These are phyloP conservation scores for Brotula barbata DNA, from an alignment of 2,797 vertebrate genomes.

Conservation along the genomic window DNA sequence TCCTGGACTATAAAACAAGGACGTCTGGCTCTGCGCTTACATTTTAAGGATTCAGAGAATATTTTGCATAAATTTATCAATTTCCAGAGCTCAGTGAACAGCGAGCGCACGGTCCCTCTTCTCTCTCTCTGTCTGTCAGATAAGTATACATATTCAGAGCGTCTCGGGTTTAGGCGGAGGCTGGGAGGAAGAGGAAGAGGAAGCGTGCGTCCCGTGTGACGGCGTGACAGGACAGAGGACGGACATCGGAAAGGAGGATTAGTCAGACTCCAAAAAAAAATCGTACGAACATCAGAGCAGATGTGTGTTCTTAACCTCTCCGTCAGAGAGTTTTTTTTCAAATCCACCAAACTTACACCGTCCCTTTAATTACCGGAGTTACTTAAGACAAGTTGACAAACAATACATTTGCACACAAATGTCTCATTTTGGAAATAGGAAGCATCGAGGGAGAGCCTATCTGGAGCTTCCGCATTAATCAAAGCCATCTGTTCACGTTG, in stretches of 20 bases:
- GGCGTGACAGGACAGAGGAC: slow-evolving; percentile 22
- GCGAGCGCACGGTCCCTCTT: slow-evolving; percentile 3
- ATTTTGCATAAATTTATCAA: slow-evolving; percentile 41
- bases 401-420: slow-evolving; percentile 74
- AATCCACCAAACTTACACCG: slow-evolving; percentile 32
- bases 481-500: slow-evolving; percentile 77
- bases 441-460: slow-evolving; percentile 65
- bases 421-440: slow-evolving; percentile 72
- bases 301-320: too few species aligned
- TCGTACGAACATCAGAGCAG: not conserved
- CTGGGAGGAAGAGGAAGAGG: slow-evolving; percentile 11
- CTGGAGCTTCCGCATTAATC: slow-evolving; percentile 68
- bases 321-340: too few species aligned
- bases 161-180: slow-evolving; percentile 41
- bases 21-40: slow-evolving; percentile 21
- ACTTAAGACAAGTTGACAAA: slow-evolving; percentile 66
- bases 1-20: slow-evolving; percentile 36
- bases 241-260: slow-evolving; percentile 8
- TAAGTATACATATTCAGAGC: slow-evolving; percentile 20
- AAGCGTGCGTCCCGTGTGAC: slow-evolving; percentile 17
- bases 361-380: slow-evolving; percentile 49
- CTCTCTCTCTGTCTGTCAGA: slow-evolving; percentile 36
- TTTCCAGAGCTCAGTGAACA: slow-evolving; percentile 33
- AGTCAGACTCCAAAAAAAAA: slow-evolving; percentile 18
- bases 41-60: slow-evolving; percentile 27